These are phyloP conservation scores for Ethmia dodecea DNA, from an alignment of 2,888 invertebrate species.

Conservation along the genomic window DNA sequence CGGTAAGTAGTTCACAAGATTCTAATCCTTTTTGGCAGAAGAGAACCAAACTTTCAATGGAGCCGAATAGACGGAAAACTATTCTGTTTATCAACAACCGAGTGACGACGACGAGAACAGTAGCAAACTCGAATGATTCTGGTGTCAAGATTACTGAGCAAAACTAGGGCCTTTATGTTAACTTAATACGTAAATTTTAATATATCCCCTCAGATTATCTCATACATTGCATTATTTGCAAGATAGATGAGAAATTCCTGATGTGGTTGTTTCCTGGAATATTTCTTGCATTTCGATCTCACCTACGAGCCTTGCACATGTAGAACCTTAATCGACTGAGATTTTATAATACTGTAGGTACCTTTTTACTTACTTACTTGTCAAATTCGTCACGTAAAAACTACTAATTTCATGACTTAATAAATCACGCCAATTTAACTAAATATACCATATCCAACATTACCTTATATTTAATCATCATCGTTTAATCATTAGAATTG, in stretches of 20 bases:
- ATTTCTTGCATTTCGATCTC: slow-evolving; percentile 61
- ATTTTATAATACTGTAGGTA: too few species aligned
- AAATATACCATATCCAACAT: too few species aligned
- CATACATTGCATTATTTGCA: slow-evolving; percentile 55
- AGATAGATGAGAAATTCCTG: slow-evolving; percentile 52
- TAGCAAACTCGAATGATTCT: slow-evolving; percentile 32
- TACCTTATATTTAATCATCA: slow-evolving; percentile 2
- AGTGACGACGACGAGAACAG: slow-evolving; percentile 47
- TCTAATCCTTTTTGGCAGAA: slow-evolving; percentile 70
- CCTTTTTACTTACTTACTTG: not conserved
- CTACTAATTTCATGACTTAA: not conserved
- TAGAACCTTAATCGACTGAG: too few species aligned
- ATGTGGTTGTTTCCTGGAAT: slow-evolving; percentile 37
- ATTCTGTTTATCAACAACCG: slow-evolving; percentile 72
- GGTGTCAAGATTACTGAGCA: slow-evolving; percentile 29
- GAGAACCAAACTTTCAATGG: slow-evolving; percentile 55
- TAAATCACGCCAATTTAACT: too few species aligned
- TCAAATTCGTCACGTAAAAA: not conserved
- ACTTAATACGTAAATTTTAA: not conserved
- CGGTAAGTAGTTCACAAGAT: slow-evolving; percentile 65
- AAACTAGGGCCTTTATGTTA: slow-evolving; percentile 26
- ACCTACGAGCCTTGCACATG: too few species aligned
- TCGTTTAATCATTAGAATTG: slow-evolving; percentile 29
- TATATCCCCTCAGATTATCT: slow-evolving; percentile 32
- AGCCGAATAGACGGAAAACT: slow-evolving; percentile 70